Percentiles rank a stretch among this genome's conserved stretches.
phyloP scores from a whole-genome alignment of 2,797 vertebrate species.

The Phrynocephalus guinanensis region DNA sequence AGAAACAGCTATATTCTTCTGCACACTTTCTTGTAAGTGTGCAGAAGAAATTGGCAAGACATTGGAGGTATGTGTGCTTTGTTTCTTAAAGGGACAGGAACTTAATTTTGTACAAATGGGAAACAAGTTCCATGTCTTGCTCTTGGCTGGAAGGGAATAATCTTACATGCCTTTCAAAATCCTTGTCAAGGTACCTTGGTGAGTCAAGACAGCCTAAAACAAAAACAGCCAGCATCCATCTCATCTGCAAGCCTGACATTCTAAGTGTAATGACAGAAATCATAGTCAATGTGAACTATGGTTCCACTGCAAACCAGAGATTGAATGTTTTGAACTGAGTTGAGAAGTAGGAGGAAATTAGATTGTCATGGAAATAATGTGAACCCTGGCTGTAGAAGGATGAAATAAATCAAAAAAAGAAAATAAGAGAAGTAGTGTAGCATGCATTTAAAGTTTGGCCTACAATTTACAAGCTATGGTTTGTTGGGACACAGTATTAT shows the following conservation, averaged over 20 bases:
- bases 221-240: no score
- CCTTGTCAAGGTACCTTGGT: no score
- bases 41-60: no score
- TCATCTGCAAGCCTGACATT: not conserved
- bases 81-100: no score
- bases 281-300: not conserved
- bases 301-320: not conserved
- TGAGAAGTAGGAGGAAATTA: not conserved
- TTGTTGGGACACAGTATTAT: not conserved
- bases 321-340: not conserved
- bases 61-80: no score
- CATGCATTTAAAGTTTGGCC: not conserved
- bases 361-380: not conserved
- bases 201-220: no score
- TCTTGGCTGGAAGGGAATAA: no score
- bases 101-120: no score
- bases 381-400: not conserved
- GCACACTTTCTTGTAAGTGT: no score
- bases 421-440: not conserved
- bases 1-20: no score
- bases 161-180: no score
- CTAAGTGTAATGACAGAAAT: not conserved
- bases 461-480: not conserved
- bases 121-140: no score
- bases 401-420: not conserved